Conservation (phyloP, 2,797 vertebrate genomes). For the Cynopterus sphinx region DNA sequence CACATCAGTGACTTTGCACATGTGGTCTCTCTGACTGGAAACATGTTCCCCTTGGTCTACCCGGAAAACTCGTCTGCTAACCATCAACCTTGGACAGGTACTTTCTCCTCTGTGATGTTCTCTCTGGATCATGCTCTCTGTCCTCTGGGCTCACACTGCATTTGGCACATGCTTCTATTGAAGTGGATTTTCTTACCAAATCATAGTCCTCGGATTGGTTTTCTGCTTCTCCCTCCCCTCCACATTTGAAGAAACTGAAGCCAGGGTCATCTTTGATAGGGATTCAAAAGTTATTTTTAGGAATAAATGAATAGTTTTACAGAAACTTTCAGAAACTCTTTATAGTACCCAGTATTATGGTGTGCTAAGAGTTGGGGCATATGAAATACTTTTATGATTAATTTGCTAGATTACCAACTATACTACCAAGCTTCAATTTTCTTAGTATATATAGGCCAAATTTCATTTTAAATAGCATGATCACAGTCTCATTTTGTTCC, state of each 20-base stretch:
- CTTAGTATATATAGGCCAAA: slow-evolving; percentile 57
- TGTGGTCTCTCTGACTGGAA: not conserved
- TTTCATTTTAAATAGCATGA: slow-evolving; percentile 52
- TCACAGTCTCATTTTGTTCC: slow-evolving; percentile 60
- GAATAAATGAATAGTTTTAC: slow-evolving; percentile 36
- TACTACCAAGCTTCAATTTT: slow-evolving; percentile 54
- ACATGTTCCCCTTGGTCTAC: not conserved
- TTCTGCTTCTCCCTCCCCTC: not conserved
- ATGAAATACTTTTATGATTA: slow-evolving; percentile 66
- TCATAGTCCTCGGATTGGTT: not conserved
- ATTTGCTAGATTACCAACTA: slow-evolving; percentile 67
- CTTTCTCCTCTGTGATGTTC: not conserved
- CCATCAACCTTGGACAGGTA: not conserved
- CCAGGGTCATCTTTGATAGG: not conserved
- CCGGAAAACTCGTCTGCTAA: not conserved
- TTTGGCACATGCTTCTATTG: not conserved
- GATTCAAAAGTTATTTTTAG: slow-evolving; percentile 30
- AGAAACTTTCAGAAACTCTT: slow-evolving; percentile 46
- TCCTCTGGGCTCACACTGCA: not conserved
- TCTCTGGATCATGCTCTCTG: not conserved
- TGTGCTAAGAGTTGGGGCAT: slow-evolving; percentile 6
- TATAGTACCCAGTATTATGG: not conserved
- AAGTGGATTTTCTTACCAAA: not conserved
- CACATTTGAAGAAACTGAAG: not conserved
- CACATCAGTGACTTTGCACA: not conserved